Conservation (phyloP, 2,888 invertebrate species). For the Linyphia triangularis region DNA sequence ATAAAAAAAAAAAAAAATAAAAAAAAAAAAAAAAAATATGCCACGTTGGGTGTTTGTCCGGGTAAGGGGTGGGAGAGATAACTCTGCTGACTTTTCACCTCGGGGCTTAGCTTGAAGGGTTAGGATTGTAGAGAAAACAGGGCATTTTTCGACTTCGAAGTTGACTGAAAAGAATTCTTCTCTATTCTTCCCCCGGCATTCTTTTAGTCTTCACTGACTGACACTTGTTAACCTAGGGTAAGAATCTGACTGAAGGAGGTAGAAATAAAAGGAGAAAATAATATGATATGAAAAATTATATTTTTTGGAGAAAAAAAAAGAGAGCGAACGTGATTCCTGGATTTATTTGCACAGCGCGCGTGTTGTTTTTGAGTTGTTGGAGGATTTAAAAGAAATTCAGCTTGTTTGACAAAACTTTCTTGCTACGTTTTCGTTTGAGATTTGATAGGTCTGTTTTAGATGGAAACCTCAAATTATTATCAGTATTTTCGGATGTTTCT, state of each 20-base stretch:
- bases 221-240: slow-evolving; percentile 58
- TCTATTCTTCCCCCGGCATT: slow-evolving; percentile 1
- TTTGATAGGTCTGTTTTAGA: no score
- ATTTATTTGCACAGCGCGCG: slow-evolving; percentile 30
- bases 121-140: slow-evolving; percentile 29
- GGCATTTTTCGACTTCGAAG: slow-evolving; percentile 9
- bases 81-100: slow-evolving; percentile 52
- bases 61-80: background rate
- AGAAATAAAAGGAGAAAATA: background rate
- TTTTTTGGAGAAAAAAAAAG: slow-evolving; percentile 38
- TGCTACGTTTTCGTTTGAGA: no score
- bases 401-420: slow-evolving; percentile 7
- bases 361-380: slow-evolving; percentile 11
- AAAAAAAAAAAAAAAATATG: slow-evolving; percentile 25
- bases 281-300: slow-evolving; percentile 42
- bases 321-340: slow-evolving; percentile 34
- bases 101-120: slow-evolving; percentile 33
- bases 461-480: no score
- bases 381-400: slow-evolving; percentile 13
- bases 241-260: background rate
- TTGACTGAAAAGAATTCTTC: slow-evolving; percentile 16
- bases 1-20: slow-evolving; percentile 26
- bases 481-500: no score
- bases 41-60: slow-evolving; percentile 32
- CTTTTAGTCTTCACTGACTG: slow-evolving; percentile 36